Percentiles rank a stretch among this genome's conserved stretches.
Conservation (phyloP, 1,140 invertebrate species). For the Euura lappo region DNA sequence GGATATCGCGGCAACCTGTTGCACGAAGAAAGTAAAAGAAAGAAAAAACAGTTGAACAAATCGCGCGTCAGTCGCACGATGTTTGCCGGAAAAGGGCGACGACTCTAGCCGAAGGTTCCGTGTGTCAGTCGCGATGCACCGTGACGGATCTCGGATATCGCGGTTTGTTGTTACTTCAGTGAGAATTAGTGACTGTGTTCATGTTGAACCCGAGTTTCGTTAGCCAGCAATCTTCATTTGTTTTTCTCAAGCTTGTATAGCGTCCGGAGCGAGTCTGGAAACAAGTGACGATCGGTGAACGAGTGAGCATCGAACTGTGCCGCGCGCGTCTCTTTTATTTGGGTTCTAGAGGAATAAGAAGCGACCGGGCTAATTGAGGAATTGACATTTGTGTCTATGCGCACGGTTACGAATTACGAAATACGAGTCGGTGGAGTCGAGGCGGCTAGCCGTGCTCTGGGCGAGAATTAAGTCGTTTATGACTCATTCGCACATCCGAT, state of each 20-base stretch:
- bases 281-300: background rate
- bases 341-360: background rate
- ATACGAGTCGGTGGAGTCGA: background rate
- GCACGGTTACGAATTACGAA: background rate
- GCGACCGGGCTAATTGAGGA: background rate
- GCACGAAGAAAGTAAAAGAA: too few species aligned
- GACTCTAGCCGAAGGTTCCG: background rate
- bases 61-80: too few species aligned
- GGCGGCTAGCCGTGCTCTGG: background rate
- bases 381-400: slow-evolving; percentile 10
- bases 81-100: too few species aligned
- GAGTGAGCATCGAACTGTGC: background rate
- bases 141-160: too few species aligned
- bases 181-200: too few species aligned
- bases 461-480: slow-evolving; percentile 9
- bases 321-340: background rate
- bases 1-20: too few species aligned
- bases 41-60: too few species aligned
- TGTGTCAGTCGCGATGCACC: too few species aligned
- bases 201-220: too few species aligned
- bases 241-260: too few species aligned
- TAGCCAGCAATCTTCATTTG: too few species aligned
- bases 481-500: background rate
- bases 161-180: background rate
- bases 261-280: too few species aligned